Evolutionary conservation across 2,797 vertebrate genomes (phyloP).

Genomic region (Acridotheres tristis): DNA sequence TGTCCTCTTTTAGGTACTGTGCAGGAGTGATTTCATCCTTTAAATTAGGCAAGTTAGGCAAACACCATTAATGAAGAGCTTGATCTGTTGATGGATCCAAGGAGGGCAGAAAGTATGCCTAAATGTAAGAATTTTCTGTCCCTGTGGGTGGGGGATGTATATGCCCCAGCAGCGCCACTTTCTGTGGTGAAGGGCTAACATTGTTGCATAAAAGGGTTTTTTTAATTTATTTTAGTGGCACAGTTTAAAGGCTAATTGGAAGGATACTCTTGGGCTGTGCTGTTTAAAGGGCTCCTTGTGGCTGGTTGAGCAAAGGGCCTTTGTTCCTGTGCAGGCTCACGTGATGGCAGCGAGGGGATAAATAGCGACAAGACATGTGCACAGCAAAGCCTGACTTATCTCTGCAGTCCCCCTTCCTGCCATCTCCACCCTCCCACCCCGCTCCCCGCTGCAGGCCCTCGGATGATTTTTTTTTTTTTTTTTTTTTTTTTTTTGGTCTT

Average conservation of each 20-base stretch:
- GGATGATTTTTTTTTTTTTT: not conserved
- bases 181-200: not conserved
- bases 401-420: not conserved
- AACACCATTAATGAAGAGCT: not conserved
- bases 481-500: not conserved
- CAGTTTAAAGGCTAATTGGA: slow-evolving; percentile 44
- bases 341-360: slow-evolving; percentile 6
- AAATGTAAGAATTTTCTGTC: not conserved
- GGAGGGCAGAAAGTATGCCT: not conserved
- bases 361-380: slow-evolving; percentile 3
- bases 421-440: not conserved
- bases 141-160: rapidly evolving
- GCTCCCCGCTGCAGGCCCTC: not conserved
- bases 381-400: slow-evolving; percentile 12
- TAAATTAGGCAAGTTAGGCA: not conserved
- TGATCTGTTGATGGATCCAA: not conserved
- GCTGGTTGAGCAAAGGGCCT: slow-evolving; percentile 59
- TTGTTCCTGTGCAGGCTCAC: slow-evolving; percentile 60
- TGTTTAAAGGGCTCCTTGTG: slow-evolving; percentile 70
- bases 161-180: not conserved
- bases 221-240: not conserved
- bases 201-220: not conserved
- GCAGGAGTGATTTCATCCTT: not conserved
- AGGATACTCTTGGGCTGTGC: slow-evolving; percentile 6
- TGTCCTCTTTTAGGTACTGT: not conserved